These are phyloP conservation scores for Heptranchias perlo DNA, from an alignment of 2,113 vertebrate genomes.

Conservation along the genomic window DNA sequence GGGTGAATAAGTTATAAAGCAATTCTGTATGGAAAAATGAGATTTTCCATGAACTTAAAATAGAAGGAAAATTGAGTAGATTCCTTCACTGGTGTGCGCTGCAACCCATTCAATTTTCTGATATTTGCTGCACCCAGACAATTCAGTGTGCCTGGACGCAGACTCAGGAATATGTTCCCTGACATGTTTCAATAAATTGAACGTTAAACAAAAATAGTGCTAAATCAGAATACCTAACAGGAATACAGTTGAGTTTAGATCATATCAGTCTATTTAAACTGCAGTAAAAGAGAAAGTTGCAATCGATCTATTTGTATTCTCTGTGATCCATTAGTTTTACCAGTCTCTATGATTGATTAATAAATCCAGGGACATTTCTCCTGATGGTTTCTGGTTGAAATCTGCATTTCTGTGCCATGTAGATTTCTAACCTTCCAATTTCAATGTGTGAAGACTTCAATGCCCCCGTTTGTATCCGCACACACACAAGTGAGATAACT, in stretches of 20 bases:
- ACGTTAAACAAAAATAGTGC: not conserved
- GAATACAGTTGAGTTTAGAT: not conserved
- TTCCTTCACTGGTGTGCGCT: not conserved
- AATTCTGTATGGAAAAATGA: not conserved
- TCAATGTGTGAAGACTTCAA: not conserved
- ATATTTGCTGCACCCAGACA: not conserved
- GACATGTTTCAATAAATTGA: not conserved
- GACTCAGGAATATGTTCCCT: not conserved
- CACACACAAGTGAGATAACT: not conserved
- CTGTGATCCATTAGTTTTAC: not conserved
- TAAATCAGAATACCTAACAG: not conserved
- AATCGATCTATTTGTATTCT: not conserved
- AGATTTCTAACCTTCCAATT: not conserved
- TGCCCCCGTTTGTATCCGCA: not conserved
- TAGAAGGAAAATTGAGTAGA: not conserved
- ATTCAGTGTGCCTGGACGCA: not conserved
- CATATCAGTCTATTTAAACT: not conserved
- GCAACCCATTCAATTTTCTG: not conserved
- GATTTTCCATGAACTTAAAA: not conserved
- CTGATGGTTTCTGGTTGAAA: not conserved
- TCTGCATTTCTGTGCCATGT: not conserved
- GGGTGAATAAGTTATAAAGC: not conserved
- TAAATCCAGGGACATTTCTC: not conserved
- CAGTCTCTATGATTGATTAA: conserved; percentile 2
- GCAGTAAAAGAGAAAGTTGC: not conserved